Evolutionary conservation across 2,797 vertebrate species (phyloP), one percentile per base, ranked within the genome.

Genomic region (Eidolon dupreanum): DNA sequence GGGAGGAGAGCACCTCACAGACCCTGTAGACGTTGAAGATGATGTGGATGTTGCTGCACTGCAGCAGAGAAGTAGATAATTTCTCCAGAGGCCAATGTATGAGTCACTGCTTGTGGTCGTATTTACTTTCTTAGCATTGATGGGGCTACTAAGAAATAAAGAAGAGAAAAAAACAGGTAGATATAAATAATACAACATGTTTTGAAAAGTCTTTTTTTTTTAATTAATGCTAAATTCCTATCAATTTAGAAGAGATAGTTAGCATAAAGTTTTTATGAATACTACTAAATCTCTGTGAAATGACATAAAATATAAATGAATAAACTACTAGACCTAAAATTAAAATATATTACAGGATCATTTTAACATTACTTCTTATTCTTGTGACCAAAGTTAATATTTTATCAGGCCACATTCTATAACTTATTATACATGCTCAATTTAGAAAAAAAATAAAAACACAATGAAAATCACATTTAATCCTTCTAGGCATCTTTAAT

Each of bases 41-140:
- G 98, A 96, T 0, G 98, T 97, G 88, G 99, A 99, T 9, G 99
- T 98, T 13, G 99, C 99, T 16, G 99, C 99, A 96, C 99, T 99
- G 98, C 99, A 99, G 99, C 99, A 99, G 70, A 99, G 99, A 88
- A 99, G 99, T 98, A 99, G 98, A 98, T 99, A 99, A 98, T 99
- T 99, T 97, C 99, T 99, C 99, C 99, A 99, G 75, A 99, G 99
- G 16, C 99, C 99, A 10, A 99, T 96, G 94, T 99, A 99, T 2
- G 99, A 99, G 98, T 99, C 99, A 12, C 99, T 99, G 98, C 99
- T 99, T 93, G 98, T 99, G 98, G 99, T 98, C 55, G 99, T 99
- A 98, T 99, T 99, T 88, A 99, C 99, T 97, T 99, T 99, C 99
- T 99, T 99, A 96, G 99, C 99, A 98, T 99, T 99, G 98, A 99